Evolutionary conservation across 2,113 vertebrate species (phyloP).

Genomic region (Lagopus muta): DNA sequence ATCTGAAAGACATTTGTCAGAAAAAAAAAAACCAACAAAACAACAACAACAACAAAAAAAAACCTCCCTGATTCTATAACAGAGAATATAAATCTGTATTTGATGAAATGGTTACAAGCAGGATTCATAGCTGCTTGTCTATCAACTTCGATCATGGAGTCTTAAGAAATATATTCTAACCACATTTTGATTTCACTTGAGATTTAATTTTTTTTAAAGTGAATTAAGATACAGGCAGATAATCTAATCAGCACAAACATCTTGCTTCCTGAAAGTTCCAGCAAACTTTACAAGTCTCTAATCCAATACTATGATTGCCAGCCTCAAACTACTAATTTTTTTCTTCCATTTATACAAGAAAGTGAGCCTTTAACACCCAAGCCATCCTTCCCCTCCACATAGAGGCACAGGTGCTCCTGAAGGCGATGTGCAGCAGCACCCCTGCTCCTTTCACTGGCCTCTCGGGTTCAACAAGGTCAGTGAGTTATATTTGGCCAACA

Average conservation of each 20-base stretch:
- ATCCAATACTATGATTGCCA: not conserved
- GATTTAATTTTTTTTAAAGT: conserved; percentile 40
- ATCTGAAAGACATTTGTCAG: not conserved
- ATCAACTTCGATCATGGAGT: conserved; percentile 38
- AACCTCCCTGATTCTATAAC: not conserved
- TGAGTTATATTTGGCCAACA: not conserved
- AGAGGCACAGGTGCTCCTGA: fast-evolving
- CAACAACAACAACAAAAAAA: no score
- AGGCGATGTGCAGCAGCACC: not conserved
- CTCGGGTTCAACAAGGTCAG: not conserved
- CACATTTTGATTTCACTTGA: conserved; percentile 34
- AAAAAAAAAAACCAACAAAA: no score
- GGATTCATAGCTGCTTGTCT: not conserved
- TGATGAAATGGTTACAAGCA: not conserved
- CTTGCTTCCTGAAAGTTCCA: not conserved
- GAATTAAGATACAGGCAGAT: conserved; percentile 49
- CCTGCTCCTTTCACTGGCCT: fast-evolving
- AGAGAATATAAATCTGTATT: not conserved
- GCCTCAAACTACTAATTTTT: not conserved
- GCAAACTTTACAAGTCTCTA: not conserved
- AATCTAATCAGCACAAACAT: conserved; percentile 46
- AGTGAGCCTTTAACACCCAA: not conserved
- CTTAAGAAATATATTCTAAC: conserved; percentile 27
- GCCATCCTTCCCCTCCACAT: fast-evolving
- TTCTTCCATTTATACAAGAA: not conserved